phyloP scores from a whole-genome alignment of 1,140 invertebrate genomes.

The Mylabris phalerata region DNA sequence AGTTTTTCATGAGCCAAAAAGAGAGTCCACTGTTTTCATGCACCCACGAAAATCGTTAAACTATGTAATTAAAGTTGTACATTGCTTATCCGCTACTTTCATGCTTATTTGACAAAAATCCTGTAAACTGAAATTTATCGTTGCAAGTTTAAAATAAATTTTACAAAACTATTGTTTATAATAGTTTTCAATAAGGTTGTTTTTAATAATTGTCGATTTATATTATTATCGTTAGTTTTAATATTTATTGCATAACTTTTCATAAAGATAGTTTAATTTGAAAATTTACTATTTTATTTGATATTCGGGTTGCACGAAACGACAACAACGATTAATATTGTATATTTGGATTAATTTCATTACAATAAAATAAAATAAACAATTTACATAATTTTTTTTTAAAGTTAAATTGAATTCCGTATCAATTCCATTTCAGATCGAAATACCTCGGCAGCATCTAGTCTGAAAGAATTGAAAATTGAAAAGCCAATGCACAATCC shows the following conservation, averaged over 20 bases:
- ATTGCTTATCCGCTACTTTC: not conserved
- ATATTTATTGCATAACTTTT: no score
- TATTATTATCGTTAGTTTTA: no score
- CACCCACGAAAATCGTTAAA: slow-evolving; percentile 12
- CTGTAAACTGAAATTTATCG: not conserved
- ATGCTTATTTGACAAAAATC: slow-evolving; percentile 16
- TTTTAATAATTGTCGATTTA: no score
- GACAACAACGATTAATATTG: not conserved
- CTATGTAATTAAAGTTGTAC: slow-evolving; percentile 10
- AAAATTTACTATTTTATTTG: no score
- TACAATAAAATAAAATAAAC: not conserved
- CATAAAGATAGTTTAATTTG: no score
- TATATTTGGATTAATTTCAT: not conserved
- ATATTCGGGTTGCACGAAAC: no score
- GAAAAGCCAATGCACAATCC: slow-evolving; percentile 28
- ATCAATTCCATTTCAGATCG: slow-evolving; percentile 17
- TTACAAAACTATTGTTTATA: no score
- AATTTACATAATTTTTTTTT: not conserved
- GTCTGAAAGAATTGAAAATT: slow-evolving; percentile 15
- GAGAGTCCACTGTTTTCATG: not conserved
- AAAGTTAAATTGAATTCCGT: not conserved
- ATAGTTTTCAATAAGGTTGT: no score
- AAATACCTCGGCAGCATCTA: slow-evolving; percentile 9
- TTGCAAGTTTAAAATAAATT: no score
- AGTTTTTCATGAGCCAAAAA: not conserved